Evolutionary conservation across 2,797 vertebrate genomes (phyloP).

Genomic region (Forpus xanthops): DNA sequence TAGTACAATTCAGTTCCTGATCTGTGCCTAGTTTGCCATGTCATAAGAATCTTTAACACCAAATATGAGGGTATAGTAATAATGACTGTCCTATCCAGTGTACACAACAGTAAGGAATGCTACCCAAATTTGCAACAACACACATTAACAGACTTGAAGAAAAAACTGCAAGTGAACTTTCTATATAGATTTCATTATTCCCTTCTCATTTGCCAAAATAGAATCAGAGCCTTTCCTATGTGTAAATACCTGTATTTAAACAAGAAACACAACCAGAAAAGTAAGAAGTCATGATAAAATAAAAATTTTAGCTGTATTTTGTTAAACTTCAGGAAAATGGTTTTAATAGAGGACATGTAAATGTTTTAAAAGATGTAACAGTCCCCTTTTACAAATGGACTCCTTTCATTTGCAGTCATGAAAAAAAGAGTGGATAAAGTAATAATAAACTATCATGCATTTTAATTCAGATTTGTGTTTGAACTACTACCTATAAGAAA

Average conservation of each 20-base stretch:
- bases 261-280: background rate
- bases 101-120: background rate
- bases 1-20: background rate
- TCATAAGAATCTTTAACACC: background rate
- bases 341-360: background rate
- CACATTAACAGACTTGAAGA: background rate
- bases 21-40: background rate
- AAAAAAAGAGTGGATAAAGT: background rate
- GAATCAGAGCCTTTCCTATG: background rate
- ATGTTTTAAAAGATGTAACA: background rate
- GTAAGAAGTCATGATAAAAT: background rate
- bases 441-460: background rate
- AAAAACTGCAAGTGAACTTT: background rate
- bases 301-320: background rate
- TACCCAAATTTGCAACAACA: background rate
- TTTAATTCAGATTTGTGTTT: background rate
- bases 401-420: background rate
- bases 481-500: background rate
- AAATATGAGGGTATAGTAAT: background rate
- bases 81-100: background rate
- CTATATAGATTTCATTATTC: background rate
- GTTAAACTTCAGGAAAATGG: background rate
- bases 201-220: background rate
- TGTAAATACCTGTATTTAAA: background rate
- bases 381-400: background rate